Conservation (phyloP, 2,113 vertebrate genomes). For the Poeciliopsis prolifica region DNA sequence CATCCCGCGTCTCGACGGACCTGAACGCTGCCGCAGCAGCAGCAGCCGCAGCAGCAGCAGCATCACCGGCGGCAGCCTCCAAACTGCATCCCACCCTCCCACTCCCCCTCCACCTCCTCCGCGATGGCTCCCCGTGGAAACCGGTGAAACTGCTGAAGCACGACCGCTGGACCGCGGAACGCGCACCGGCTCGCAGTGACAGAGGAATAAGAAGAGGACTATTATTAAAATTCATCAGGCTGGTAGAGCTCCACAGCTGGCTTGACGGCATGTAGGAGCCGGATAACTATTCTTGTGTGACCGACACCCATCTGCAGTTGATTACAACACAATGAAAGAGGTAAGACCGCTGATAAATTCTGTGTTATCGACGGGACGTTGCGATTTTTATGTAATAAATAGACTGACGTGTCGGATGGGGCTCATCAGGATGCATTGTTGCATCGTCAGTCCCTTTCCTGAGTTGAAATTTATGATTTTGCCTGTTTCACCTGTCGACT, state of each 20-base stretch:
- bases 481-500: conserved; percentile 48
- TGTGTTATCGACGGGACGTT: conserved; percentile 51
- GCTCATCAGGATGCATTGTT: conserved; percentile 62
- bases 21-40: conserved; percentile 62
- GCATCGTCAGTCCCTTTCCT: conserved; percentile 29
- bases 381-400: conserved; percentile 32
- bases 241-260: conserved; percentile 42
- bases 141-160: conserved; percentile 52
- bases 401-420: conserved; percentile 20
- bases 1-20: conserved; percentile 74
- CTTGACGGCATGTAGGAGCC: conserved; percentile 67
- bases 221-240: conserved; percentile 64
- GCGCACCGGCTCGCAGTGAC: conserved; percentile 17
- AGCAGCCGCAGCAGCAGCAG: conserved; percentile 71
- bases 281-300: conserved; percentile 71
- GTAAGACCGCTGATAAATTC: conserved; percentile 59
- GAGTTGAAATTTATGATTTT: conserved; percentile 36
- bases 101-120: background rate
- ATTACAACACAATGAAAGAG: conserved; percentile 51
- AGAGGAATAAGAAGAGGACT: background rate
- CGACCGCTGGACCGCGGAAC: conserved; percentile 23
- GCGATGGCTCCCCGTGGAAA: conserved; percentile 57
- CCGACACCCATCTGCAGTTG: conserved; percentile 61
- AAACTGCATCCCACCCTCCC: conserved; percentile 60
- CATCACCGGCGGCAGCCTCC: conserved; percentile 71